phyloP scores from a whole-genome alignment of 2,888 invertebrate species.

The Drosophila kambysellisi region DNA sequence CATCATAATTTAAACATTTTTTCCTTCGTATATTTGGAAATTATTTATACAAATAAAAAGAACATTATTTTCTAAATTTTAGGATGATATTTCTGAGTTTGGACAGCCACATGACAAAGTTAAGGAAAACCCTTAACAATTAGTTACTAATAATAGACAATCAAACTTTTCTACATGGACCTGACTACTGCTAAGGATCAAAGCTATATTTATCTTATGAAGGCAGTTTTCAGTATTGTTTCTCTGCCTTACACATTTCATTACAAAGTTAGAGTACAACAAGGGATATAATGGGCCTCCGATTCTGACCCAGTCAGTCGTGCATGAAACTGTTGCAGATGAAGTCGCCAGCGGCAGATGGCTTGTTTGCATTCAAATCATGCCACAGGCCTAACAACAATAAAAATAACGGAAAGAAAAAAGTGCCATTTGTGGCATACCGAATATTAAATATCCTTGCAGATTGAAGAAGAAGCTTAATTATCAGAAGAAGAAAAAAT shows the following conservation, averaged over 20 bases:
- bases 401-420: slow-evolving; percentile 2
- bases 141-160: neutral
- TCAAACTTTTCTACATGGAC: neutral
- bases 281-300: slow-evolving; percentile 30
- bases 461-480: neutral
- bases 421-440: neutral
- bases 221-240: neutral
- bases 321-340: slow-evolving; percentile 71
- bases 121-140: neutral
- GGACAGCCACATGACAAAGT: neutral
- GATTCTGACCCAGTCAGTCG: slow-evolving; percentile 46
- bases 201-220: neutral
- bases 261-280: neutral
- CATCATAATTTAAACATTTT: neutral
- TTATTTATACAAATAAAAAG: neutral
- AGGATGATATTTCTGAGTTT: neutral
- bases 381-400: slow-evolving; percentile 41
- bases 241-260: neutral
- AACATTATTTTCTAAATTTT: neutral
- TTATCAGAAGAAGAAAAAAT: too few species aligned
- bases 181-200: neutral
- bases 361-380: slow-evolving; percentile 68
- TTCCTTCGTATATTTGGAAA: neutral
- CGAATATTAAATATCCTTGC: neutral
- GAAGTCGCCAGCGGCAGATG: slow-evolving; percentile 31